Evolutionary conservation across 2,113 vertebrate species (phyloP).

Genomic region (Malurus elegans): DNA sequence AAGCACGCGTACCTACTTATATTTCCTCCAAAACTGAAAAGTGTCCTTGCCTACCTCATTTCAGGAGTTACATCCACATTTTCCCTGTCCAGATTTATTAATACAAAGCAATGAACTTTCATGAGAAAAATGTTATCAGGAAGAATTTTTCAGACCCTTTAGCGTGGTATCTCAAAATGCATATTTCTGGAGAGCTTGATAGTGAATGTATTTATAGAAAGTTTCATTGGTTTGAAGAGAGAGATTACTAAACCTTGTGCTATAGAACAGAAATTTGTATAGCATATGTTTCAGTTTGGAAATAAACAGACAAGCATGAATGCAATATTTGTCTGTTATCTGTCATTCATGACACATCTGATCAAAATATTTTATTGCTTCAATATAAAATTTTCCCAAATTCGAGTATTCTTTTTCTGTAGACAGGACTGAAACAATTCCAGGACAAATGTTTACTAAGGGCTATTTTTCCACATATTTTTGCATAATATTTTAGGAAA

Average conservation of each 20-base stretch:
- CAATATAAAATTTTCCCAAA: neutral
- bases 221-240: neutral
- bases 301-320: neutral
- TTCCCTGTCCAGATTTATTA: conserved; percentile 6
- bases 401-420: neutral
- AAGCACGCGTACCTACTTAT: conserved; percentile 1
- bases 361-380: neutral
- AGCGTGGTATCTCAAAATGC: neutral
- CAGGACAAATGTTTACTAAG: neutral
- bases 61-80: neutral
- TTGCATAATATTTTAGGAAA: neutral
- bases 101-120: neutral
- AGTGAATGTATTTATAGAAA: neutral
- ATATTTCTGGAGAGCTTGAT: neutral
- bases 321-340: neutral
- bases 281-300: neutral
- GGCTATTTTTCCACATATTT: neutral
- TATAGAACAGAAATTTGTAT: neutral
- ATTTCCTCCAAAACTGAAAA: neutral
- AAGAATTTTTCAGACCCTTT: neutral
- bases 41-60: neutral
- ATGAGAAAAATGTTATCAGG: neutral
- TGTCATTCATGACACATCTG: neutral
- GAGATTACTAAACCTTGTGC: neutral
- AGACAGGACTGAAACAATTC: neutral